These are phyloP conservation scores for Monoplex corrugatus DNA, from an alignment of 2,888 invertebrate genomes.

Conservation along the genomic window DNA sequence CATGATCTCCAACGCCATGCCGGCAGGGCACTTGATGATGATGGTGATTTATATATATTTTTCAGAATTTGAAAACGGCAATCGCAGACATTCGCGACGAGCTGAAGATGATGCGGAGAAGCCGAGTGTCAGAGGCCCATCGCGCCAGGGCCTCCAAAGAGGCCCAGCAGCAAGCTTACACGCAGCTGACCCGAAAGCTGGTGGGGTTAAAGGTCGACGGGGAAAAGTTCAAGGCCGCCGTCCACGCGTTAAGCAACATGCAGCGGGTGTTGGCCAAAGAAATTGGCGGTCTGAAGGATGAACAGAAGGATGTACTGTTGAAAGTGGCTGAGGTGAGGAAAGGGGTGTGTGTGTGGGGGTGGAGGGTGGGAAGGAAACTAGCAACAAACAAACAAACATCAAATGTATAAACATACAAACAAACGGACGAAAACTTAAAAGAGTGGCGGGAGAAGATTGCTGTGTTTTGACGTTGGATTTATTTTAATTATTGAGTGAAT, in stretches of 20 bases:
- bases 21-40: too few relatives aligned
- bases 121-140: not conserved
- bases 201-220: slow-evolving; percentile 37
- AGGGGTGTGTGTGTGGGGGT: too few relatives aligned
- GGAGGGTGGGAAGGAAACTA: too few relatives aligned
- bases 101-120: slow-evolving; percentile 20
- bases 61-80: slow-evolving; percentile 23
- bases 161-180: not conserved
- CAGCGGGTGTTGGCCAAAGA: slow-evolving; percentile 42
- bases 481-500: too few relatives aligned
- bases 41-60: too few relatives aligned
- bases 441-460: too few relatives aligned
- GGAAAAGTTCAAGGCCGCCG: slow-evolving; percentile 42
- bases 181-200: not conserved
- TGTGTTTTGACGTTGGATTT: too few relatives aligned
- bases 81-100: slow-evolving; percentile 20
- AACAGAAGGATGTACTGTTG: slow-evolving; percentile 39
- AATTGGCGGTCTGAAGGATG: slow-evolving; percentile 42
- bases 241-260: slow-evolving; percentile 48
- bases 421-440: too few relatives aligned
- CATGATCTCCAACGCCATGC: too few relatives aligned
- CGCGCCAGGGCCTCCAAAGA: not conserved
- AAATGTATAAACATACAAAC: too few relatives aligned
- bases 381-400: too few relatives aligned
- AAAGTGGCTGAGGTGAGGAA: slow-evolving; percentile 40